Evolutionary conservation across 2,888 invertebrate genomes (phyloP), one percentile per base, ranked within the genome.

Genomic region (Tricholauxania praeusta): DNA sequence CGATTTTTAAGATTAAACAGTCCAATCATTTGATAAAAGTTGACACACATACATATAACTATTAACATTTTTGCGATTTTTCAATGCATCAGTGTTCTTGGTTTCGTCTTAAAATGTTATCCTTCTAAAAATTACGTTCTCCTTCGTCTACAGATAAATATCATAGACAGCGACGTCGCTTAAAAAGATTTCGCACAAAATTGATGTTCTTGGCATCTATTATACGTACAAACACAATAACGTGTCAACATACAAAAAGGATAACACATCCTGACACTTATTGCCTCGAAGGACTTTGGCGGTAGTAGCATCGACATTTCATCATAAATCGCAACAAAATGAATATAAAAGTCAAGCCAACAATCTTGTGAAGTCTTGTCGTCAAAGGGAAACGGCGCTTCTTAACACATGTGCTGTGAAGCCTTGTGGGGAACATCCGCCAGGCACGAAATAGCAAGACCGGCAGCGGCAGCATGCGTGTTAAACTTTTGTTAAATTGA

Each of bases 181-280:
- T 12, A 57, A 55, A 55, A 48, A 47, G 55, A 57, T n/a, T 47
- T 67, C 48, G 39, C 39, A 48, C n/a, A 22, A 57, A 69, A 60
- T 60, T 69, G 59, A 69, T 69, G 69, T 62, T 60, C 17, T 52
- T 69, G 60, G 52, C 70, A 63, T 70, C 53, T 70, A 63, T 70
- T 62, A 47, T 52, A 63, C 14, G 62, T 39, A 39, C 39, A 39
- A 39, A 39, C 39, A 39, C 39, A 39, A 52, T 22, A 48, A 62
- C 52, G 70, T 70, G 70, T 70, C 70, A 63, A 53, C 70, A 63
- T 63, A 70, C 70, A 70, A 52, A 49, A 70, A 39, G 70, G 39
- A 63, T 72, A 60, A 60, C 72, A 67, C 72, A 60, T 72, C 59
- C 72, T 72, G 72, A 72, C 72, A 72, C 65, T 72, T 72, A 72